Base-by-base conservation (phyloP, 2,113 vertebrate species). In the Carassius auratus region DNA sequence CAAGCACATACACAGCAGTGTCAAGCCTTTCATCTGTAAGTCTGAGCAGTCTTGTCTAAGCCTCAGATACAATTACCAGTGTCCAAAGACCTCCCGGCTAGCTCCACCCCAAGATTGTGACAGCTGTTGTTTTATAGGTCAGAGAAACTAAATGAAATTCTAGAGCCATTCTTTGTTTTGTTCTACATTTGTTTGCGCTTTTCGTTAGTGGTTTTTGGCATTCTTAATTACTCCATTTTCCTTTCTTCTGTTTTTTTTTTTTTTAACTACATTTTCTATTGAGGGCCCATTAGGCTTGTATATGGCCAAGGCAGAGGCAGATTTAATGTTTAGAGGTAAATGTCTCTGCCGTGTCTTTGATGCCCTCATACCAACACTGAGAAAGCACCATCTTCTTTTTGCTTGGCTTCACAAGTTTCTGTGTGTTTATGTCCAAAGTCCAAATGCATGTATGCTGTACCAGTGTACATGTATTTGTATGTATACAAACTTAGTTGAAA, bases 21-120 rank as follows among this genome's bases (percentile, higher is more conserved):
- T 99, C 94, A 99, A 99, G 92, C 98, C 98, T 89, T 99, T 99
- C 96, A 99, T 98, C 96, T 99, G 98, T 99, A 95, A 99, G 98
- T 95, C 92, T 93, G 76, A 93, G 92, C 92, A 90, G 86, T 90
- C 91, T 86, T 86, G 78, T 87, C 85, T 89, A 30, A 48, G 83
- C 76, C 86, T 82, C 61, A 8, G 71, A 90, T 88, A 8, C 92
- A 91, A 92, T 93, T 90, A 93, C 92, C 81, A 88, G 76, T 91
- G 88, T 94, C 92, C 93, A 92, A 91, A 8, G 90, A 89, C 87
- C 88, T 88, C 84, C 82, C 79, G 78, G 69, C 87, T 89, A 84
- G 84, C 92, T 87, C 89, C 91, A 88, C 87, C 88, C 76, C 86
- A 86, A 80, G 76, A 8, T 85, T 85, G 88, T 73, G 10, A 87